Conservation (phyloP, 2,888 invertebrate genomes). For the Drosophila incognita region DNA sequence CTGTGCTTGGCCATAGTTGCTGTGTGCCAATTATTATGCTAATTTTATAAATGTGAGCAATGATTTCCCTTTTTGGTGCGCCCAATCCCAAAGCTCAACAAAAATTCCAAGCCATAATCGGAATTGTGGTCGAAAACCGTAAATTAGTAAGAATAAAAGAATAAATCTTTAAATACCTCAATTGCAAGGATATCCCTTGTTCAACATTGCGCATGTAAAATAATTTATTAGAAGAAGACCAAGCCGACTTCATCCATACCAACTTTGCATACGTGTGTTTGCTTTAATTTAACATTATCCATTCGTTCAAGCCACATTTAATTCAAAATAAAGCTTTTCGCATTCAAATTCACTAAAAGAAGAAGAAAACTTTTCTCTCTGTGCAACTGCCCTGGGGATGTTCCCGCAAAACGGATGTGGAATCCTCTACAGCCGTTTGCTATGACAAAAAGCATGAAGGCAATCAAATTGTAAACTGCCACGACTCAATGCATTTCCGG, state of each 20-base stretch:
- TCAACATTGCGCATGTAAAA: too few relatives aligned
- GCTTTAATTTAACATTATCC: background rate
- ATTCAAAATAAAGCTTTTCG: background rate
- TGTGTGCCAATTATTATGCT: background rate
- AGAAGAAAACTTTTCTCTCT: background rate
- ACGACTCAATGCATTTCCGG: slow-evolving; percentile 37
- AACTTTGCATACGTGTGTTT: background rate
- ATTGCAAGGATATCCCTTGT: too few relatives aligned
- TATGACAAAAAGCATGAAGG: slow-evolving; percentile 52
- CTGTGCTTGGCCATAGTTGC: background rate
- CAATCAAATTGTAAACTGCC: slow-evolving; percentile 24
- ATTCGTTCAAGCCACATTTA: background rate
- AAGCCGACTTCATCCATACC: background rate
- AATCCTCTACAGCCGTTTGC: slow-evolving; percentile 56
- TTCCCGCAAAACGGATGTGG: slow-evolving; percentile 35
- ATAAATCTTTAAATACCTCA: background rate
- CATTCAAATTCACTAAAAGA: background rate
- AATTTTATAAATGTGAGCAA: background rate
- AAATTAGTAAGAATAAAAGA: background rate
- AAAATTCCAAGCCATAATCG: background rate
- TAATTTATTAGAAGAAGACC: too few relatives aligned
- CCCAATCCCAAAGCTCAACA: background rate
- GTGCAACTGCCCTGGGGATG: background rate
- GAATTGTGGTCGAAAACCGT: background rate
- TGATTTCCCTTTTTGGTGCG: background rate